Base-by-base conservation (phyloP, 1,140 invertebrate species). In the Cataglyphis hispanica region DNA sequence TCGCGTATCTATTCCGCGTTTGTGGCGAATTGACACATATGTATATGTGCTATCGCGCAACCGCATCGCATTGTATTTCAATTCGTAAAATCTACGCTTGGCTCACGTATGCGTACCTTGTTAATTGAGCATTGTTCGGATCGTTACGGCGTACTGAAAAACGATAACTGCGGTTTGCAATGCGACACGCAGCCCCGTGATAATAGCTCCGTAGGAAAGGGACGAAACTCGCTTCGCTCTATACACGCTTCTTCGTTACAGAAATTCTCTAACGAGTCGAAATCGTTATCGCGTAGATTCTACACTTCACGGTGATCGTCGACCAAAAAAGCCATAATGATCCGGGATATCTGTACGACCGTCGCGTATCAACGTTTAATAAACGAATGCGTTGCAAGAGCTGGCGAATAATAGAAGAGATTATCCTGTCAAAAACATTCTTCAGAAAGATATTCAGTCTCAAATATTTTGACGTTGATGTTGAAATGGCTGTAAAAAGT, bases 41-140 rank as follows among this genome's bases (percentile, higher is more conserved):
- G n/a, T n/a, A n/a, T n/a, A n/a, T n/a, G n/a, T n/a, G 67, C 60
- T 37, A 56, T 83, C 67, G 61, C 78, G 37, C 37, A 25, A n/a
- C 25, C 53, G 50, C 53, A 37, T n/a, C 37, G 43, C 75, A 27
- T 31, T 69, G 27, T 16, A 37, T 31, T 61, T 46, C 78, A 27
- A 74, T 83, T 74, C 67, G 58, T 56, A 56, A 74, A 74, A 83
- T 11, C 53, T 83, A 46, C 37, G 37, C 67, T 46, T n/a, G 37
- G 25, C 63, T 34, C 46, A n/a, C 37, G 53, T 34, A 53, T 61
- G 67, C 78, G 46, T 60, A 43, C 56, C 78, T 74, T 74, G 78
- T 83, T 83, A 83, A 74, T 83, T 83, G 78, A 60, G 37, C 53
- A 83, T 83, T 83, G 78, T 83, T 72, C 78, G 43, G 66, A 83